Base-by-base conservation (phyloP, 2,888 invertebrate species). In the Lordiphosa andalusiaca region DNA sequence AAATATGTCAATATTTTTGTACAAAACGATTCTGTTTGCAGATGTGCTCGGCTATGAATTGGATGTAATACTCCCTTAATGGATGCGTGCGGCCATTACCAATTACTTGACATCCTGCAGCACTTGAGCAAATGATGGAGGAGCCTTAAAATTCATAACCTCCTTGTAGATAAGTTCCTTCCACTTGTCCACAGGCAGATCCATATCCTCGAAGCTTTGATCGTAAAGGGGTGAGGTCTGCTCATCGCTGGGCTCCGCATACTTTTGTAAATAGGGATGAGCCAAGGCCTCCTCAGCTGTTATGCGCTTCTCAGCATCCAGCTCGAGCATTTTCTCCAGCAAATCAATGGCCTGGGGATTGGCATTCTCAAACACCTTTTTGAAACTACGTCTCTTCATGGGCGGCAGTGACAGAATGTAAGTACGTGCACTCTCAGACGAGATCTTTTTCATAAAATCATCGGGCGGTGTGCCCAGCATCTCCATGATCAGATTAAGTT, bases 241-340 rank as follows among this genome's bases (percentile, higher is more conserved):
- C 90, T 98, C 98, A 90, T 99, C 98, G 4, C 94, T 94, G 1
- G 99, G 98, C 90, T 99, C 99, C 4, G 99, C 97, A 91, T 99
- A 99, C 89, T 98, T 93, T 65, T 94, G 92, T 71, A 99, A 91
- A 90, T 99, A 89, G 33, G 85, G 82, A 73, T 89, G 90, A 4
- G 88, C 86, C 12, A 90, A 64, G 0, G 90, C 90, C 51, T 89
- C 82, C 70, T 93, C 93, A 0, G 96, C 96, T 7, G 95, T 95
- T 69, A 96, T 96, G 82, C 94, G 93, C 88, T 94, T 95, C 85
- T 98, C 98, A 30, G 98, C 94, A 89, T 99, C 99, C 71, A 99
- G 90, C 90, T 98, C 98, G 69, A 99, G 91, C 98, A 99, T 99
- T 84, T 95, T 93, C 89, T 98, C 96, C 51, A 99, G 91, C 71